These are phyloP conservation scores for Plebejus anna DNA, from an alignment of 2,888 invertebrate genomes.

Conservation along the genomic window DNA sequence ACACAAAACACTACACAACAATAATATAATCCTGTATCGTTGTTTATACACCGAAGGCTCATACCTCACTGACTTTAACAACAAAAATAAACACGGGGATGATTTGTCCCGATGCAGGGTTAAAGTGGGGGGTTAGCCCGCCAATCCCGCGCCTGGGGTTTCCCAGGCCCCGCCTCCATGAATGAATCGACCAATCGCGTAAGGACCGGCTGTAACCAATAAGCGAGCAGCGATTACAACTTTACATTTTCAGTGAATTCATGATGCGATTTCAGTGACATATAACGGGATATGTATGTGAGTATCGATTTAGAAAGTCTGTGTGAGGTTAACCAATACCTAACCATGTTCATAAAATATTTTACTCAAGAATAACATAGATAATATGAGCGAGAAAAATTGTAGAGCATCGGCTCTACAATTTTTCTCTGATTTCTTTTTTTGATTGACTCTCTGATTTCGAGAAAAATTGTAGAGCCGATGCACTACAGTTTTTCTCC, in stretches of 20 bases:
- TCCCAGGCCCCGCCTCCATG: constrained; percentile 53
- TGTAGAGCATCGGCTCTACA: not conserved
- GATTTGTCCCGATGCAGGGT: constrained; percentile 56
- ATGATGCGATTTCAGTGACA: constrained; percentile 54
- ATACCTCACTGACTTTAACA: constrained; percentile 70
- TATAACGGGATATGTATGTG: constrained; percentile 36
- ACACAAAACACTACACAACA: constrained; percentile 45
- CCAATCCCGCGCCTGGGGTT: constrained; percentile 50
- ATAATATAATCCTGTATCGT: constrained; percentile 33
- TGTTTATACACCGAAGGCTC: constrained; percentile 58
- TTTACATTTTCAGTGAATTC: constrained; percentile 59
- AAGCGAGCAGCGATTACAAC: constrained; percentile 43
- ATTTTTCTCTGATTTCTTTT: no score
- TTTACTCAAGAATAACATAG: not conserved
- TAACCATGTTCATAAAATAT: not conserved
- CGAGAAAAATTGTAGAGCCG: no score
- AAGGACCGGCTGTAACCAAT: constrained; percentile 51
- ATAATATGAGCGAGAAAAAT: not conserved
- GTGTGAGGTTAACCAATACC: not conserved
- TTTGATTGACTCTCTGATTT: no score
- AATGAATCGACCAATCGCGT: constrained; percentile 51
- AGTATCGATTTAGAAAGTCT: constrained; percentile 37
- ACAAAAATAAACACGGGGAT: constrained; percentile 77
- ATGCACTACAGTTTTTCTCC: no score
- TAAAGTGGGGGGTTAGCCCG: constrained; percentile 48